phyloP scores from a whole-genome alignment of 2,888 invertebrate species.

The Drosophila sordidapex region DNA sequence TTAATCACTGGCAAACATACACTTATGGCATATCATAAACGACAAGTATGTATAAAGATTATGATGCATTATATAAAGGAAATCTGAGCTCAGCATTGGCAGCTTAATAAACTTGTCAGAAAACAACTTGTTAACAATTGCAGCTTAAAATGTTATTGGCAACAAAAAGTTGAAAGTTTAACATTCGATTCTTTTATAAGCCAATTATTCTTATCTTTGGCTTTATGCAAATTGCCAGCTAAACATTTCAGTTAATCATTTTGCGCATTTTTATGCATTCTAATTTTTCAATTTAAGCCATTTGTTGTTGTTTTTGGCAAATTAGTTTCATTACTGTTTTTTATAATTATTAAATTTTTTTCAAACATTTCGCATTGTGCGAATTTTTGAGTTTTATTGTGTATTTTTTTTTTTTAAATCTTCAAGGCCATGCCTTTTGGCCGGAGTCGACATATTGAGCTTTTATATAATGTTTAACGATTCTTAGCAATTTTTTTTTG shows the following conservation, averaged over 20 bases:
- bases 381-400: constrained; percentile 40
- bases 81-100: not conserved
- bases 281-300: constrained; percentile 35
- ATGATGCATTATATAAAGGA: constrained; percentile 1
- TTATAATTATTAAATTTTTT: constrained; percentile 15
- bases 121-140: constrained; percentile 33
- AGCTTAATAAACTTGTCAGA: constrained; percentile 3
- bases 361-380: constrained; percentile 52
- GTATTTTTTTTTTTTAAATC: constrained; percentile 53
- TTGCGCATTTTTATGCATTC: constrained; percentile 44
- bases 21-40: not conserved
- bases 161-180: constrained; percentile 6
- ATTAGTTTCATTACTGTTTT: constrained; percentile 69
- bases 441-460: constrained; percentile 61
- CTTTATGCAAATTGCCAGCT: constrained; percentile 58
- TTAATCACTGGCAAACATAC: constrained; percentile 55
- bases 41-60: not conserved
- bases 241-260: constrained; percentile 40
- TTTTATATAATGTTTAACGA: constrained; percentile 65
- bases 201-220: constrained; percentile 43
- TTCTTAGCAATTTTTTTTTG: constrained; percentile 34
- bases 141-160: constrained; percentile 26
- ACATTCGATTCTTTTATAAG: constrained; percentile 2
- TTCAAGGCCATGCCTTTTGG: constrained; percentile 73
- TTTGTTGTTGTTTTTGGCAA: constrained; percentile 46